These are phyloP conservation scores for Papilio polytes DNA, from an alignment of 1,140 invertebrate species.

Conservation along the genomic window DNA sequence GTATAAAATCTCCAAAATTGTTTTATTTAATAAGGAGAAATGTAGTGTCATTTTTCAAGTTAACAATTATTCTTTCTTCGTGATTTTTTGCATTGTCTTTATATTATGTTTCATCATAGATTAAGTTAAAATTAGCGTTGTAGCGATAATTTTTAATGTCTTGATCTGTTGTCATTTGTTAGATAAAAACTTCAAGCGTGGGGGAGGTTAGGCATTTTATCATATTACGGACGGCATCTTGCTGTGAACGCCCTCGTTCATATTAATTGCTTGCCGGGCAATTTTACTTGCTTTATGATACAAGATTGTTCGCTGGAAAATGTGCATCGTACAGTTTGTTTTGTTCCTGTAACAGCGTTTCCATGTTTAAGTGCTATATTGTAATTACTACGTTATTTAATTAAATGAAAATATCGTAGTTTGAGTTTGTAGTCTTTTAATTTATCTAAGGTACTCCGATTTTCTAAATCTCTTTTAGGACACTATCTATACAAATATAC, in stretches of 20 bases:
- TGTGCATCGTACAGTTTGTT: background rate
- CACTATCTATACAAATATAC: no score
- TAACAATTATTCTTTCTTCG: no score
- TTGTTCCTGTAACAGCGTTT: background rate
- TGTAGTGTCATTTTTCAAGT: no score
- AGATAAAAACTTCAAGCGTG: conserved; percentile 21
- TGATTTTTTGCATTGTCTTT: no score
- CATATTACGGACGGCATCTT: conserved; percentile 56
- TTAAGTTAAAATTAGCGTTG: background rate
- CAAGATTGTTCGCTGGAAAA: conserved; percentile 24
- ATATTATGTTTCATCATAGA: no score
- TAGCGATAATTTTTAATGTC: background rate
- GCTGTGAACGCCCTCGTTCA: conserved; percentile 49
- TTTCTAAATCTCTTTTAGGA: background rate
- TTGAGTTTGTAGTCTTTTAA: no score
- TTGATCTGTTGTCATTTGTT: conserved; percentile 4
- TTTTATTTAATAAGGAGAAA: no score
- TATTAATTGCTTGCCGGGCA: conserved; percentile 55
- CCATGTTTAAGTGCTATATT: background rate
- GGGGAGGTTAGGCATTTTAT: conserved; percentile 44
- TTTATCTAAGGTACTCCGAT: background rate
- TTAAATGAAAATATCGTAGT: background rate
- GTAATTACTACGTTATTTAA: background rate
- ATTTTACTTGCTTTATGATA: conserved; percentile 48
- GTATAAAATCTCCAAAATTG: no score